These are phyloP conservation scores for Heloderma charlesbogerti DNA, from an alignment of 2,113 vertebrate genomes.

Conservation along the genomic window DNA sequence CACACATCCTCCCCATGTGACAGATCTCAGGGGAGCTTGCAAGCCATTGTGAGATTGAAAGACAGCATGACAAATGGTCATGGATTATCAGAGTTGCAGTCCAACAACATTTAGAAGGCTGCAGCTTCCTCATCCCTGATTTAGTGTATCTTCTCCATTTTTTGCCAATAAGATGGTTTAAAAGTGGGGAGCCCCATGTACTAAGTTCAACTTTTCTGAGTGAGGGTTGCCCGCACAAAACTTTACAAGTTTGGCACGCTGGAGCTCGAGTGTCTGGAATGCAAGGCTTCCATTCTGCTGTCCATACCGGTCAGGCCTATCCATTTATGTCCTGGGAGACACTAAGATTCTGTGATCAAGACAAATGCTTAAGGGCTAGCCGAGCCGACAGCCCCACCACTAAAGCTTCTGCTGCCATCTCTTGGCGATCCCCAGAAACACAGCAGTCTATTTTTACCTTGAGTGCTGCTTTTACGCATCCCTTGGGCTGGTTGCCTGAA, in stretches of 20 bases:
- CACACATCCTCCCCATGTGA: background rate
- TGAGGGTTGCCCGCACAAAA: background rate
- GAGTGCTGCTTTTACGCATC: background rate
- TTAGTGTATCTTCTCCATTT: background rate
- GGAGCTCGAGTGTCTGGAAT: background rate
- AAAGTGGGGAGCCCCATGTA: background rate
- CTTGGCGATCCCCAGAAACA: constrained; percentile 34
- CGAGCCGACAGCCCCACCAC: background rate
- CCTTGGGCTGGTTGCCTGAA: background rate
- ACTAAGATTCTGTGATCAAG: background rate
- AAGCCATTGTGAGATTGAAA: too few relatives aligned
- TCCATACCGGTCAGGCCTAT: too few relatives aligned
- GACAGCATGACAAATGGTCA: too few relatives aligned
- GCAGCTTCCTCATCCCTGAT: background rate
- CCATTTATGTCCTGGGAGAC: background rate
- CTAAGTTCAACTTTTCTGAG: background rate
- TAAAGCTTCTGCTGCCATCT: constrained; percentile 65
- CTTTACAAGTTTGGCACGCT: background rate
- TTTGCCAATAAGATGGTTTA: too few relatives aligned
- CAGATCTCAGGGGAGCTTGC: too few relatives aligned
- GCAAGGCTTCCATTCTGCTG: background rate
- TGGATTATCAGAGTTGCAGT: background rate
- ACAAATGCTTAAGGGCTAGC: background rate
- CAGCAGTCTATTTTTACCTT: background rate
- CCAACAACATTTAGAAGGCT: background rate